These are phyloP conservation scores for Dromiciops gliroides DNA, from an alignment of 2,113 vertebrate genomes.

Conservation along the genomic window DNA sequence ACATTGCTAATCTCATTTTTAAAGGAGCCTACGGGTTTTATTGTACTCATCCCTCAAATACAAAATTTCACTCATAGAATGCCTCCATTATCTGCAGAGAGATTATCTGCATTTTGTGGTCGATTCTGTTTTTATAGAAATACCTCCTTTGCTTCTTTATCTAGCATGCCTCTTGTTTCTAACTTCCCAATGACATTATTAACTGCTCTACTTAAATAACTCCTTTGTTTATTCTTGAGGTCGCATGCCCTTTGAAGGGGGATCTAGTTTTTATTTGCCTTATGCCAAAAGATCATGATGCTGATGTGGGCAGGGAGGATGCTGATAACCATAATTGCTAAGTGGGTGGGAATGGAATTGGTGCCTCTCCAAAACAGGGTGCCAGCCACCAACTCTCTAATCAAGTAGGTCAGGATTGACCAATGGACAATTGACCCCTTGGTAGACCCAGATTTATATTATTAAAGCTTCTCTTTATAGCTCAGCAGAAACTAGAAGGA, in stretches of 20 bases:
- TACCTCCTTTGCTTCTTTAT: slow-evolving; percentile 53
- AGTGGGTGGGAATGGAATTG: not conserved
- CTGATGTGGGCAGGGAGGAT: not conserved
- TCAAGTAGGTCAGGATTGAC: not conserved
- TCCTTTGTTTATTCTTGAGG: slow-evolving; percentile 14
- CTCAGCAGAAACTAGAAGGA: not conserved
- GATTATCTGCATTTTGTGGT: slow-evolving; percentile 59
- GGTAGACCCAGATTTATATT: not conserved
- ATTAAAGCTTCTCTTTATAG: not conserved
- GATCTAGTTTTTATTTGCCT: not conserved
- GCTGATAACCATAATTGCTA: not conserved
- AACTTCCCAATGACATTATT: slow-evolving; percentile 21
- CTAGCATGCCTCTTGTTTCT: slow-evolving; percentile 15
- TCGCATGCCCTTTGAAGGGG: not conserved
- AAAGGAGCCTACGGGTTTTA: slow-evolving; percentile 45
- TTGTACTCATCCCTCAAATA: slow-evolving; percentile 46
- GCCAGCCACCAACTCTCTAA: not conserved
- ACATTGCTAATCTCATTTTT: slow-evolving; percentile 51
- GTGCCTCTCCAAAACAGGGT: not conserved
- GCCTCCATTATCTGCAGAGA: slow-evolving; percentile 45
- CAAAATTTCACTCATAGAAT: slow-evolving; percentile 57
- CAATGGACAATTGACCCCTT: not conserved
- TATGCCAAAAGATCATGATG: slow-evolving; percentile 55
- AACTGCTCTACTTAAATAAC: not conserved
- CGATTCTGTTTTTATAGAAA: slow-evolving; percentile 50